phyloP scores from a whole-genome alignment of 2,113 vertebrate species.

The Salvelinus fontinalis region DNA sequence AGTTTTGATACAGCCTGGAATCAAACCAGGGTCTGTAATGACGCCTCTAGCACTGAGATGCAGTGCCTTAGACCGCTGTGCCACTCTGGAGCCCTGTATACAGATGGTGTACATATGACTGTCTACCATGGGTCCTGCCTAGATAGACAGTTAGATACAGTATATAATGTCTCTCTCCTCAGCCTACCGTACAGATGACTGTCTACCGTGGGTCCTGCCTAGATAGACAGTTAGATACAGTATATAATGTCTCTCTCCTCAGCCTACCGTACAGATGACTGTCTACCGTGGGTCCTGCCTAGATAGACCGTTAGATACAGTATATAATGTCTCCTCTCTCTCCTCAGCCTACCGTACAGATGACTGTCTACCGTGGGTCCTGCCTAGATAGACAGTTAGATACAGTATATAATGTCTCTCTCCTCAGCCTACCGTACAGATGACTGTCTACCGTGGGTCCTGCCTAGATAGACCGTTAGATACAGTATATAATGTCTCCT shows the following conservation, averaged over 20 bases:
- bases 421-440: conserved; percentile 68
- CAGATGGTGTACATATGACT: conserved; percentile 77
- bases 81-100: too few species aligned
- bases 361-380: conserved; percentile 91
- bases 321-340: too few species aligned
- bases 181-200: conserved; percentile 95
- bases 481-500: too few species aligned
- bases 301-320: too few species aligned
- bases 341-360: conserved; percentile 68
- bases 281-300: conserved; percentile 91
- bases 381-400: conserved; percentile 56
- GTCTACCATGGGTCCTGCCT: conserved; percentile 91
- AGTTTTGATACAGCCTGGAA: too few species aligned
- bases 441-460: conserved; percentile 91
- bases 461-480: conserved; percentile 56
- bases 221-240: too few species aligned
- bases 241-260: too few species aligned
- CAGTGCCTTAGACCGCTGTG: too few species aligned
- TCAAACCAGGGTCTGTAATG: too few species aligned
- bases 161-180: background rate
- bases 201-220: conserved; percentile 93
- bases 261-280: conserved; percentile 77
- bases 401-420: too few species aligned
- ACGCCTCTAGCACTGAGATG: too few species aligned
- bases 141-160: too few species aligned